Conservation (phyloP, 1,140 invertebrate genomes). For the Drosophila ficusphila region DNA sequence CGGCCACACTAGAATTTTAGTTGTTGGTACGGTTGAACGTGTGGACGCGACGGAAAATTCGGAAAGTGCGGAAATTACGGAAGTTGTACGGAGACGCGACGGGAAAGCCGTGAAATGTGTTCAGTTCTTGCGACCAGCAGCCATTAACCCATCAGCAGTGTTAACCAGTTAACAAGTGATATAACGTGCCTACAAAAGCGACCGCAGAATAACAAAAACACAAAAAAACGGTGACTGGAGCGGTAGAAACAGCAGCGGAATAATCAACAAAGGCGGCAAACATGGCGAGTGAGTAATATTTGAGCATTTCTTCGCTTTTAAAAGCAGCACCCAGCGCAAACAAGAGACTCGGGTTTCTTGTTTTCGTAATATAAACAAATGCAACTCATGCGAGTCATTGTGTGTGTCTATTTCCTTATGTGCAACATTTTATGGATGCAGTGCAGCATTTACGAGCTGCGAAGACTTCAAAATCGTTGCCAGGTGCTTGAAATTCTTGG, state of each 20-base stretch:
- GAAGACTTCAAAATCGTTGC: constrained; percentile 42
- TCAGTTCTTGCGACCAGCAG: constrained; percentile 45
- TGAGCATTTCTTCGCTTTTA: constrained; percentile 26
- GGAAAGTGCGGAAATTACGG: not conserved
- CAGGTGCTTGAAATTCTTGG: constrained; percentile 45
- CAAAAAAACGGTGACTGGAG: constrained; percentile 12
- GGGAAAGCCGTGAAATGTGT: constrained; percentile 68
- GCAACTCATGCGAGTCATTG: constrained; percentile 68
- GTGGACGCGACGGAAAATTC: not conserved
- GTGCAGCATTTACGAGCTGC: constrained; percentile 63
- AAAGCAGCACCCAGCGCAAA: constrained; percentile 4
- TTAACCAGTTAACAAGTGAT: constrained; percentile 52
- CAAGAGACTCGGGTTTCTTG: constrained; percentile 10
- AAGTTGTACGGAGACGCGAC: not conserved
- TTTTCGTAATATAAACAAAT: constrained; percentile 69
- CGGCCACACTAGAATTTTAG: constrained; percentile 2
- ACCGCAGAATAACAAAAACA: constrained; percentile 14
- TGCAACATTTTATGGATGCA: constrained; percentile 41
- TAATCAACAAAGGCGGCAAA: constrained; percentile 52
- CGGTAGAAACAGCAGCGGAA: constrained; percentile 27
- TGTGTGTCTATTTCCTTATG: constrained; percentile 20
- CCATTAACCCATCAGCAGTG: constrained; percentile 38
- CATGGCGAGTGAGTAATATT: constrained; percentile 79
- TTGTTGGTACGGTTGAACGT: constrained; percentile 8
- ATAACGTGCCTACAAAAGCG: constrained; percentile 44